A percentile compares a stretch with the other conserved stretches of the same genome.
These are phyloP conservation scores for Drosophila equinoxialis DNA, from an alignment of 1,140 invertebrate species.

Conservation along the genomic window DNA sequence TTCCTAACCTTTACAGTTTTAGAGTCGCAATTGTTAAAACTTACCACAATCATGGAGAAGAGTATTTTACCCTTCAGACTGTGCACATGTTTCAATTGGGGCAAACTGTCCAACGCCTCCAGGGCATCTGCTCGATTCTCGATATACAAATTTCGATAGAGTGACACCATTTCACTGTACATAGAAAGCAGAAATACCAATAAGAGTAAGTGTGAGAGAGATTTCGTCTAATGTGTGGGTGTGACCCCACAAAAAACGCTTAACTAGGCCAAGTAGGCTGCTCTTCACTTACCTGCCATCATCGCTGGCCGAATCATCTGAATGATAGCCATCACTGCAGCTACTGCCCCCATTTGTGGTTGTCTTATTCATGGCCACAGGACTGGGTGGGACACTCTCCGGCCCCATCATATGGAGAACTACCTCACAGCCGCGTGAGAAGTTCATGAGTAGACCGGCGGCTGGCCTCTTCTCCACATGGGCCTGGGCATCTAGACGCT, in stretches of 20 bases:
- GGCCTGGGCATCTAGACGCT: slow-evolving; percentile 84
- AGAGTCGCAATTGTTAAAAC: slow-evolving; percentile 77
- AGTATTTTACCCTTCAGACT: slow-evolving; percentile 96
- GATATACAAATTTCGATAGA: slow-evolving; percentile 92
- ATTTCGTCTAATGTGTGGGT: slow-evolving; percentile 40
- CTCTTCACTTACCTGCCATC: slow-evolving; percentile 84
- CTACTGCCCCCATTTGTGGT: slow-evolving; percentile 85
- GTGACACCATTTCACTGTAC: slow-evolving; percentile 87
- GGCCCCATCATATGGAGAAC: slow-evolving; percentile 90
- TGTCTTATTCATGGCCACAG: slow-evolving; percentile 43
- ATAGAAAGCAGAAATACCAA: slow-evolving; percentile 43
- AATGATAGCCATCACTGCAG: slow-evolving; percentile 90
- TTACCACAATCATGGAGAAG: slow-evolving; percentile 97
- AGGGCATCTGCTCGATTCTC: slow-evolving; percentile 92
- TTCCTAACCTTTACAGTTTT: no score
- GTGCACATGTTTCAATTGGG: slow-evolving; percentile 90
- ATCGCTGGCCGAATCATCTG: slow-evolving; percentile 89
- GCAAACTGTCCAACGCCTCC: slow-evolving; percentile 91
- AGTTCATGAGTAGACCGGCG: slow-evolving; percentile 91
- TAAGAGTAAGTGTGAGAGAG: slow-evolving; percentile 27
- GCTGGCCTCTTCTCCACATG: slow-evolving; percentile 86
- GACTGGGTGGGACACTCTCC: slow-evolving; percentile 58
- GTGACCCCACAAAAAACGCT: slow-evolving; percentile 11
- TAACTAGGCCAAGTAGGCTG: slow-evolving; percentile 56
- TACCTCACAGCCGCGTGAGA: slow-evolving; percentile 91